phyloP scores from a whole-genome alignment of 2,888 invertebrate genomes.

The Sinopyrophorus schimmeli region DNA sequence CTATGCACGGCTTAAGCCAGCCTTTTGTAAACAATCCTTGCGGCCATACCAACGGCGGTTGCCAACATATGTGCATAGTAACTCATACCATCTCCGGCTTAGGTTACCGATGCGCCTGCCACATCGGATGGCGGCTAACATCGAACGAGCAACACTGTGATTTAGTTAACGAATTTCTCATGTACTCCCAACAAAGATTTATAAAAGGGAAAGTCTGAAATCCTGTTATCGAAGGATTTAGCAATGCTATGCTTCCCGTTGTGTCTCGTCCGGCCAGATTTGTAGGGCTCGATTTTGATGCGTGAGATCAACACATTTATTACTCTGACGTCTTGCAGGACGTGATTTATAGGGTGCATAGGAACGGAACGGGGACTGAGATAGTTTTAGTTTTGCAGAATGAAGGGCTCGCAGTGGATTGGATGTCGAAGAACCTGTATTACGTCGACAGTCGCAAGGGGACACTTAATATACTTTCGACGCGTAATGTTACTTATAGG shows the following conservation, averaged over 20 bases:
- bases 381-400: slow-evolving; percentile 94
- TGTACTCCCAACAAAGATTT: slow-evolving; percentile 94
- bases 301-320: slow-evolving; percentile 87
- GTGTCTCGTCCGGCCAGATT: slow-evolving; percentile 89
- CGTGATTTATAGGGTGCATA: slow-evolving; percentile 84
- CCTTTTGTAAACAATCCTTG: slow-evolving; percentile 78
- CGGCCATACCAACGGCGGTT: slow-evolving; percentile 83
- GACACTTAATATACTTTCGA: slow-evolving; percentile 89
- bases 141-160: slow-evolving; percentile 78
- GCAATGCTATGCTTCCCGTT: slow-evolving; percentile 93
- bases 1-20: slow-evolving; percentile 79
- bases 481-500: slow-evolving; percentile 81
- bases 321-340: slow-evolving; percentile 97
- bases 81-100: slow-evolving; percentile 73
- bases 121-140: slow-evolving; percentile 80
- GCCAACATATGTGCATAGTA: slow-evolving; percentile 93
- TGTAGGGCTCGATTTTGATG: slow-evolving; percentile 94
- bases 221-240: slow-evolving; percentile 87
- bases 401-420: slow-evolving; percentile 93
- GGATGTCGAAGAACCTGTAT: slow-evolving; percentile 94
- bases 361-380: slow-evolving; percentile 79
- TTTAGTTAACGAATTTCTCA: slow-evolving; percentile 82
- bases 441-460: slow-evolving; percentile 95
- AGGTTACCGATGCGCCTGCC: slow-evolving; percentile 90
- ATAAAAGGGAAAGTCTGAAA: slow-evolving; percentile 91